Evolutionary conservation across 1,140 invertebrate species (phyloP), one percentile per base, ranked within the genome.

Genomic region (Panonychus citri): DNA sequence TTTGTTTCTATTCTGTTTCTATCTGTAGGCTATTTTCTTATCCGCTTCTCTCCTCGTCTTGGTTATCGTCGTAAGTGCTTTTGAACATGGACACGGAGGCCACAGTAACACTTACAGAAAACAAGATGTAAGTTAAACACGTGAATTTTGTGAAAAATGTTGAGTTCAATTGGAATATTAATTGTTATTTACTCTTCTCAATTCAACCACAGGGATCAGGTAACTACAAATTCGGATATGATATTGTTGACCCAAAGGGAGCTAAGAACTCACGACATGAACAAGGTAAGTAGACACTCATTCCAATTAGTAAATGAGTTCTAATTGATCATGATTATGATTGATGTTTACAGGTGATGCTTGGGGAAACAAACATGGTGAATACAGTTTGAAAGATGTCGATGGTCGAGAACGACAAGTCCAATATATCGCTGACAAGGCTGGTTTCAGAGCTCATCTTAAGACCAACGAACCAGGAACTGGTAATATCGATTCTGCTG

Each of bases 381-480:
- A 48, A 10, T 60, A 60, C 46, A 49, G 50, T 34, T 34, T 59
- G 24, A 25, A 51, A 21, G 50, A 53, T 46, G 40, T 57, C 5
- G 58, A 64, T 37, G 63, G 63, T 12, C 26, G 59, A 26, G 43
- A 53, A 17, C 34, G 63, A 5, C 34, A 37, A 15, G 63, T 64
- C 3, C 53, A 60, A n/a, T 64, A 64, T 43, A 52, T 60, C 3
- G 59, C 62, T 15, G 62, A 63, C 26, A 54, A 59, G 28, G n/a
- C 28, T 25, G 63, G 63, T 25, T 64, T 60, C 42, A 49, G 61
- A 3, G 63, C 62, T 17, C 37, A 55, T 10, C 60, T 64, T 13
- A 54, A 62, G 34, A 61, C 63, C 30, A 64, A 65, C 51, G 64
- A 65, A 53, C 63, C 60, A 15, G 64, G 63, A 28, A 63, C 63